Evolutionary conservation across 1,140 invertebrate species (phyloP).

Genomic region (Apis mellifera): DNA sequence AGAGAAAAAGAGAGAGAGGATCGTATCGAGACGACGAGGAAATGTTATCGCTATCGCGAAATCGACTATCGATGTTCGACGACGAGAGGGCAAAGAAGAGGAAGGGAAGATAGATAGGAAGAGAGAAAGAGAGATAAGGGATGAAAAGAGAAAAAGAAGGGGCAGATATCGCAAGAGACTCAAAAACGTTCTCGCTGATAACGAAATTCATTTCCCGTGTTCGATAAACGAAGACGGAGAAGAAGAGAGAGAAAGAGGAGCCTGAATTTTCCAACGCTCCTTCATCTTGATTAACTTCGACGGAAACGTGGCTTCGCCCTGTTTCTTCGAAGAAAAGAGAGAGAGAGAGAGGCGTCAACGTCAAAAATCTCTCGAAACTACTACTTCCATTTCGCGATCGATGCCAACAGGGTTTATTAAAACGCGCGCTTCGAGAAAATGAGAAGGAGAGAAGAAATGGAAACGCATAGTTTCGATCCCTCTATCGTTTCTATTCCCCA

Average conservation of each 20-base stretch:
- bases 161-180: not conserved
- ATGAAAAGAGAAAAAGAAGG: constrained; percentile 10
- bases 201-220: constrained; percentile 49
- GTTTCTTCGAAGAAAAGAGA: not conserved
- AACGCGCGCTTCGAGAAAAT: too few species aligned
- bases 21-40: not conserved
- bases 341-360: not conserved
- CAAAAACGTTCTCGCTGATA: constrained; percentile 33
- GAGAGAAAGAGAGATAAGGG: constrained; percentile 19
- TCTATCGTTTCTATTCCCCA: not conserved
- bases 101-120: not conserved
- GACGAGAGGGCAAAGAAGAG: not conserved
- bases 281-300: constrained; percentile 44
- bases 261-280: constrained; percentile 28
- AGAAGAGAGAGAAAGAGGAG: not conserved
- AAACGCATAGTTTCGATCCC: not conserved
- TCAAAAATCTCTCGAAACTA: not conserved
- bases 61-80: constrained; percentile 3
- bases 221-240: not conserved
- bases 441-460: too few species aligned
- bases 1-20: not conserved
- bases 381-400: too few species aligned
- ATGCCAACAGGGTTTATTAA: not conserved
- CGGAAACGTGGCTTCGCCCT: not conserved
- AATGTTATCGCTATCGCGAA: constrained; percentile 32